Conservation (phyloP, 2,113 vertebrate genomes). For the Eonycteris spelaea region DNA sequence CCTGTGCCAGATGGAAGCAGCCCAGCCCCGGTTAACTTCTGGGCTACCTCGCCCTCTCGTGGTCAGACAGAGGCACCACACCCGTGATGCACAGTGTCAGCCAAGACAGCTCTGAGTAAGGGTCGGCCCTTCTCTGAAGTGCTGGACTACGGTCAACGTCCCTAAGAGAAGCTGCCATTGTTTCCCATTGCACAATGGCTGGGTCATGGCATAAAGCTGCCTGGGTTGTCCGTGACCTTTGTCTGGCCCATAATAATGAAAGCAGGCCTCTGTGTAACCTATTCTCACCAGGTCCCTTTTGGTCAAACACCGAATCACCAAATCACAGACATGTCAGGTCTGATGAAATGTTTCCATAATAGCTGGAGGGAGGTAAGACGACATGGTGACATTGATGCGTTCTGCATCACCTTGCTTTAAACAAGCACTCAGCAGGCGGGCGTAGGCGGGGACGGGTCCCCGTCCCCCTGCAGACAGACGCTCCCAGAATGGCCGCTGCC, state of each 20-base stretch:
- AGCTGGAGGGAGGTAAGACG: neutral
- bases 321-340: neutral
- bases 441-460: neutral
- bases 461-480: neutral
- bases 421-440: neutral
- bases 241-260: neutral
- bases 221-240: neutral
- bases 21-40: neutral
- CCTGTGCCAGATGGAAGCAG: neutral
- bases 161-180: neutral
- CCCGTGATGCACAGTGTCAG: neutral
- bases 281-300: neutral
- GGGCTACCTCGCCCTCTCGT: slow-evolving; percentile 13
- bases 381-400: neutral
- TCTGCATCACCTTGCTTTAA: neutral
- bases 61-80: neutral
- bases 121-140: neutral
- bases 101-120: neutral
- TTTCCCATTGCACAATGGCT: neutral
- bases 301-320: neutral
- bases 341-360: neutral
- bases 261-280: neutral
- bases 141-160: neutral
- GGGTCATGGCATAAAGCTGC: neutral
- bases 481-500: neutral